phyloP scores from a whole-genome alignment of 2,113 vertebrate species.

The Thalassarche chlororhynchos region DNA sequence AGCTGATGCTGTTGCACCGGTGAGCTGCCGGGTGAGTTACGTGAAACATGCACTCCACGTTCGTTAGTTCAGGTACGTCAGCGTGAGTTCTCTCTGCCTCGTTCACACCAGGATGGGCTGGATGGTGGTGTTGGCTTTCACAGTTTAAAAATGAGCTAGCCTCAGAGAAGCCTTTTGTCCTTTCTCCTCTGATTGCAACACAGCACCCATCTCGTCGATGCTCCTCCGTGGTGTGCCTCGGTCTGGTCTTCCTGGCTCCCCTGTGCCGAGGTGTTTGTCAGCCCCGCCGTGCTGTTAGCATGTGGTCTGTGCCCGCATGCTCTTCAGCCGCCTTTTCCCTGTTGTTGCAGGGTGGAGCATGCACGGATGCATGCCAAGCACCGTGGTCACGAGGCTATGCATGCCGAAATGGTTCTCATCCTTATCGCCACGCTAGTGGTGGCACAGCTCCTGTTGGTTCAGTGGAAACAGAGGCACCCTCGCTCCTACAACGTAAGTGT shows the following conservation, averaged over 20 bases:
- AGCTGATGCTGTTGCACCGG: background rate
- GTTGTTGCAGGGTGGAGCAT: conserved; percentile 89
- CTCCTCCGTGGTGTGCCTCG: background rate
- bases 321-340: background rate
- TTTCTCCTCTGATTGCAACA: background rate
- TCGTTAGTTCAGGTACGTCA: accelerated
- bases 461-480: conserved; percentile 97
- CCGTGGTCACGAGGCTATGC: conserved; percentile 97
- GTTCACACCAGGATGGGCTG: background rate
- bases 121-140: background rate
- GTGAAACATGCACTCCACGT: accelerated
- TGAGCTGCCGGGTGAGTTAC: background rate
- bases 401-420: conserved; percentile 98
- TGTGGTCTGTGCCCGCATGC: background rate
- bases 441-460: conserved; percentile 94
- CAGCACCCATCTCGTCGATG: accelerated
- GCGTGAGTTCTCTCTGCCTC: background rate
- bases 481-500: conserved; percentile 96
- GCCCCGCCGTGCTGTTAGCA: background rate
- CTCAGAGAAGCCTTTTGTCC: background rate
- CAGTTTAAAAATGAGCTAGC: background rate
- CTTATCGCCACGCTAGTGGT: conserved; percentile 95
- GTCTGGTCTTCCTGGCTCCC: background rate
- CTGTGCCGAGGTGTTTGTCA: background rate
- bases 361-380: conserved; percentile 97